Base-by-base conservation (phyloP, 92 coral and sea anemone genomes). In the Parazoanthus darwini region DNA sequence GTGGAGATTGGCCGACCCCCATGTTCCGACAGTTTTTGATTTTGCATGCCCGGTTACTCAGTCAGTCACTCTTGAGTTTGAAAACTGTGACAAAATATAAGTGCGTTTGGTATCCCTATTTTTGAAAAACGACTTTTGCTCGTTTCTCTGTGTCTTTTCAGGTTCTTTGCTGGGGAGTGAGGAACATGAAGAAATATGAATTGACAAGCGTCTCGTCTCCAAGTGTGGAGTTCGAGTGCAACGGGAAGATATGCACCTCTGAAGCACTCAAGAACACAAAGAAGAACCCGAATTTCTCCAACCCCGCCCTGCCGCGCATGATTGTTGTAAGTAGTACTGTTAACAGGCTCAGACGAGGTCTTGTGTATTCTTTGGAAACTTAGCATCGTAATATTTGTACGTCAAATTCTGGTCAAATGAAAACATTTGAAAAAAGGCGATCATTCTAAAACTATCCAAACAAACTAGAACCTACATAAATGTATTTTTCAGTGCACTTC, bases 121-220 rank as follows among this genome's bases (percentile, higher is more conserved):
- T 73, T 0, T 43, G 43, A 4, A 6, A 73, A 73, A 8, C 5
- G 18, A 29, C 42, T 3, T 13, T 7, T 44, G 18, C 58, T 43
- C 7, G 26, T 54, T 0, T 18, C 16, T 74, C 14, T 42, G 23
- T 25, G 13, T 73, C 14, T 13, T 18, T 51, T 48, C 56, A 97
- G 99, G 94, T 97, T 76, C 93, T 97, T 65, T 97, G 99, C 88
- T 97, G 99, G 99, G 99, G 99, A 13, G 96, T 97, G 42, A 90
- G 99, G 22, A 97, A 97, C 94, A 97, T 97, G 99, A 97, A 97
- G 92, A 97, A 97, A 88, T 97, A 86, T 73, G 98, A 95, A 78
- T 88, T 97, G 88, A 93, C 96, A 7, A 95, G 95, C 48, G 98
- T 97, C 46, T 92, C 94, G 1, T 92, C 96, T 25, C 99, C 99